phyloP scores from a whole-genome alignment of 2,113 vertebrate genomes.

The Ameiurus melas region DNA sequence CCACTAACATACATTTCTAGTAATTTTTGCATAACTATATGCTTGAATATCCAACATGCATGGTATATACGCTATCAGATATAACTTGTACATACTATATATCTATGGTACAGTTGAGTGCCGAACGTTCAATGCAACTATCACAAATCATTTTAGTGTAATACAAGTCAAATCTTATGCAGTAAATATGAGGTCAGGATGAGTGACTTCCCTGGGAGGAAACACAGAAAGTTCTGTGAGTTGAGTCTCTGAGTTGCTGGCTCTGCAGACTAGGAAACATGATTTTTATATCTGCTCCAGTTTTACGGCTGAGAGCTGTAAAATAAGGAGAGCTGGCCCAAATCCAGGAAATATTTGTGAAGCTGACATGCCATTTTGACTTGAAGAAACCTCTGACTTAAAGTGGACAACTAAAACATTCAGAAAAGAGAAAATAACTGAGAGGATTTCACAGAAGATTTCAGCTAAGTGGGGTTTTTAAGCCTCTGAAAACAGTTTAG shows the following conservation, averaged over 20 bases:
- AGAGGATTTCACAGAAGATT: not conserved
- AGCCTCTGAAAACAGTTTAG: constrained; percentile 1
- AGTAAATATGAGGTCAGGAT: constrained; percentile 1
- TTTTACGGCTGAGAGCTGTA: constrained; percentile 18
- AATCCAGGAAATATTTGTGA: not conserved
- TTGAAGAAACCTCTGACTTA: constrained; percentile 17
- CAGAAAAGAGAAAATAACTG: not conserved
- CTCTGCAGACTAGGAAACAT: not conserved
- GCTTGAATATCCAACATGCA: not conserved
- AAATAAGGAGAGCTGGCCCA: not conserved
- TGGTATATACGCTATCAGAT: not conserved
- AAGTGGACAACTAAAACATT: not conserved
- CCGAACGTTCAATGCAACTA: not conserved
- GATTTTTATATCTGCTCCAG: constrained; percentile 19
- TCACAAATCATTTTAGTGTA: not conserved
- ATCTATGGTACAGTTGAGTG: not conserved
- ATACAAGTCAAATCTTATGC: not conserved
- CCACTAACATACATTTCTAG: not conserved
- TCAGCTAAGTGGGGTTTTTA: not conserved
- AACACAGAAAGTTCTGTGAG: not conserved
- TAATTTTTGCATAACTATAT: not conserved
- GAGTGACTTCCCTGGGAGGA: not conserved
- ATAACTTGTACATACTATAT: not conserved
- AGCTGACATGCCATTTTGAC: not conserved
- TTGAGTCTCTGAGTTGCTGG: not conserved